phyloP scores from a whole-genome alignment of 2,888 invertebrate species.

The Aphrophora alni region DNA sequence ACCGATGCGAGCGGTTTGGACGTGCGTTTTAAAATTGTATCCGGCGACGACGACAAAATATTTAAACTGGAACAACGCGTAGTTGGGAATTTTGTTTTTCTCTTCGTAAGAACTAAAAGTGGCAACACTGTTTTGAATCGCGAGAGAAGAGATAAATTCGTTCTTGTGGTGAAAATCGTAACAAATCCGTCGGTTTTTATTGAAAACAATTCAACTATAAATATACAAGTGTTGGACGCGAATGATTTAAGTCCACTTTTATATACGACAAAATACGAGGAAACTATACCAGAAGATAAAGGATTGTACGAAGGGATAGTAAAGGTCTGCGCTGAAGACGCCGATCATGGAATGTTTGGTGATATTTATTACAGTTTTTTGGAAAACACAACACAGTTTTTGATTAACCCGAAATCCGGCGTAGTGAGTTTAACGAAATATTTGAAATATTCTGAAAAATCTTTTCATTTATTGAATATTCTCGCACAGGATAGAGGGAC shows the following conservation, averaged over 20 bases:
- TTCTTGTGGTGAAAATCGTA: slow-evolving; percentile 75
- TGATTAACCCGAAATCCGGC: slow-evolving; percentile 91
- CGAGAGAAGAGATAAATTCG: slow-evolving; percentile 84
- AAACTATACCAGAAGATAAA: slow-evolving; percentile 85
- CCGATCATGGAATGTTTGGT: slow-evolving; percentile 92
- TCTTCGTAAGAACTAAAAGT: slow-evolving; percentile 85
- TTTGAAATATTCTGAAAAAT: slow-evolving; percentile 71
- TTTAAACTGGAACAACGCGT: slow-evolving; percentile 88
- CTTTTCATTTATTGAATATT: slow-evolving; percentile 75
- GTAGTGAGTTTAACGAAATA: slow-evolving; percentile 81
- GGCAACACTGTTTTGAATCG: slow-evolving; percentile 87
- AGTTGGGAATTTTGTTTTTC: slow-evolving; percentile 93
- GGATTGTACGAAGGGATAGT: slow-evolving; percentile 82
- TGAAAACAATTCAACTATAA: slow-evolving; percentile 74
- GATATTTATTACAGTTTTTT: slow-evolving; percentile 94
- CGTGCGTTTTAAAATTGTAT: slow-evolving; percentile 76
- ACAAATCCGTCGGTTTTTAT: slow-evolving; percentile 62
- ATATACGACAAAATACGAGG: slow-evolving; percentile 85
- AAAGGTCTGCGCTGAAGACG: slow-evolving; percentile 87
- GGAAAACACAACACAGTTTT: slow-evolving; percentile 80
- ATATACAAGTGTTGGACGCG: slow-evolving; percentile 76
- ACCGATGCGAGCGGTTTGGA: slow-evolving; percentile 55
- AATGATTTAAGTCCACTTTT: slow-evolving; percentile 94
- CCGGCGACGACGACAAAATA: slow-evolving; percentile 85
- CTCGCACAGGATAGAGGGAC: slow-evolving; percentile 76